phyloP scores from a whole-genome alignment of 2,113 vertebrate species.

The Dermatemys mawii region DNA sequence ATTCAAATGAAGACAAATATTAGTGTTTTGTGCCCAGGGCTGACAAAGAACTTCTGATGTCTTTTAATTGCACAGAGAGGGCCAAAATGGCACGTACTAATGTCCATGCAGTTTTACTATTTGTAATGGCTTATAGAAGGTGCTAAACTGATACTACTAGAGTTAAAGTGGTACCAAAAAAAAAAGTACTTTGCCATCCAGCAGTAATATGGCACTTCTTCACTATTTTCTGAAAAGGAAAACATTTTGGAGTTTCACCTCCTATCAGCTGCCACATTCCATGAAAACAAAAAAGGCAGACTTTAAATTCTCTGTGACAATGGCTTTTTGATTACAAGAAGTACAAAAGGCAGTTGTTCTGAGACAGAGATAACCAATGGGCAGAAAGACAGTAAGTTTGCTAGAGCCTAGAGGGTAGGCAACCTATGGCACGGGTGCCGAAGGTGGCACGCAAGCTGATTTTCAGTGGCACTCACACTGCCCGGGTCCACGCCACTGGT shows the following conservation, averaged over 20 bases:
- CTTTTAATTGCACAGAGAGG: neutral
- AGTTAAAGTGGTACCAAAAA: neutral
- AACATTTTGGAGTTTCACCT: neutral
- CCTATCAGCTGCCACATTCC: neutral
- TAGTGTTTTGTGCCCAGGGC: neutral
- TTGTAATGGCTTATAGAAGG: neutral
- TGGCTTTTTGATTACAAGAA: neutral
- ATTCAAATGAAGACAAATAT: neutral
- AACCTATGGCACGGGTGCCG: no score
- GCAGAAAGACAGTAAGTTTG: neutral
- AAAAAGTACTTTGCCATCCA: neutral
- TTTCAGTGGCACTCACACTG: no score
- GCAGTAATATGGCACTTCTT: neutral
- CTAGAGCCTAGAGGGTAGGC: no score
- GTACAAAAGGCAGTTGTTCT: neutral
- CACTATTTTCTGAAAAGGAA: neutral
- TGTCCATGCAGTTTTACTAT: neutral
- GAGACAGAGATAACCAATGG: accelerated
- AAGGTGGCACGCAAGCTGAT: no score
- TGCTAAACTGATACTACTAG: neutral
- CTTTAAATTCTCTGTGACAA: neutral
- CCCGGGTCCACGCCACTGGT: no score
- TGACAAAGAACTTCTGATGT: neutral
- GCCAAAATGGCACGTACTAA: neutral
- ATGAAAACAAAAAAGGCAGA: neutral